Base-by-base conservation (phyloP, 2,113 vertebrate species). In the Struthidea cinerea region DNA sequence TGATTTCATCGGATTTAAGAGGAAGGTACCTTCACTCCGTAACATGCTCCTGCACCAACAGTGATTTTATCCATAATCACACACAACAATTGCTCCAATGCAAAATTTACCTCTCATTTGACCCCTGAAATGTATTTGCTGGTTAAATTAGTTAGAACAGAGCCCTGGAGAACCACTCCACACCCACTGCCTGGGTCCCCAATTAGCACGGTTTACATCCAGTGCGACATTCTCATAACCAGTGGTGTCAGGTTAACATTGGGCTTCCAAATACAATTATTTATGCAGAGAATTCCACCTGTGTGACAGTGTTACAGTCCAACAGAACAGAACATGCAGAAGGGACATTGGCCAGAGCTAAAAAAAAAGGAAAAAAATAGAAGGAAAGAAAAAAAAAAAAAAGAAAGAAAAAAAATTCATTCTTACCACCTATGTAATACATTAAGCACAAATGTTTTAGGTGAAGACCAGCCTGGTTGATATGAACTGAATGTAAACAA, bases 371-470 rank as follows among this genome's bases (percentile, higher is more conserved):
- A n/a, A n/a, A n/a, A n/a, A n/a, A n/a, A n/a, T n/a, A n/a, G n/a
- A n/a, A n/a, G n/a, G n/a, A n/a, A n/a, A n/a, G n/a, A 96, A 96
- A 91, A 73, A 77, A 87, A 95, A 96, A 89, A 35, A 94, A 88
- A 52, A 94, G n/a, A n/a, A n/a, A n/a, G n/a, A n/a, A 96, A 61
- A 47, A 77, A 87, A 90, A 97, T 84, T 97, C 94, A 94, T 98
- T 98, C 98, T 99, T 98, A 99, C 98, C 98, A 99, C 98, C 98
- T 98, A 98, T 98, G 98, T 98, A 99, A 98, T 98, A 98, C 97
- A 98, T 98, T 98, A 98, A 98, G 96, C 96, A 98, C 98, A 98
- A 99, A 85, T 98, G 97, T 98, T 99, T 98, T 99, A 99, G 98
- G 97, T 98, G 98, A 99, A 97, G 98, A 98, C 73, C 96, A 97